A percentile compares a stretch with the other conserved stretches of the same genome.
phyloP scores from a whole-genome alignment of 2,797 vertebrate species.

The Chlorospingus flavigularis region DNA sequence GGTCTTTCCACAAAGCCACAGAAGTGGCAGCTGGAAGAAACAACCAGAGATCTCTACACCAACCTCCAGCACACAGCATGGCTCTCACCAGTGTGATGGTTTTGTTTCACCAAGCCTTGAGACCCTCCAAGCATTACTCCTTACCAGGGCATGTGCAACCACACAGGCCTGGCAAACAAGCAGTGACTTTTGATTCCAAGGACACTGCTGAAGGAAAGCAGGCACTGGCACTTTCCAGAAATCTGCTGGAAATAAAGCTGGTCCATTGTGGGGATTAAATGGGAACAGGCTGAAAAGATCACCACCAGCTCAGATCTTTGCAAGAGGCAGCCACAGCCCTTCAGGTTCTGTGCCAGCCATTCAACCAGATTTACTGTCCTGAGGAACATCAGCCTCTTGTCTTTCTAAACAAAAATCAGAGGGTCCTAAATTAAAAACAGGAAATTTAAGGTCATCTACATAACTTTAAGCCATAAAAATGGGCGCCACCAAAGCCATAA shows the following conservation, averaged over 20 bases:
- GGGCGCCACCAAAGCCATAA: not conserved
- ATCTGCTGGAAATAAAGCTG: not conserved
- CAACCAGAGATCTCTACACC: not conserved
- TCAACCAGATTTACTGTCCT: not conserved
- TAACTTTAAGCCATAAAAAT: not conserved
- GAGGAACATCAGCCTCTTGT: not conserved
- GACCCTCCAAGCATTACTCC: not conserved
- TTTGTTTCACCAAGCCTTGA: not conserved
- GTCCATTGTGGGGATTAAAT: not conserved
- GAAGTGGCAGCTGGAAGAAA: not conserved
- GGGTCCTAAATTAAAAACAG: not conserved
- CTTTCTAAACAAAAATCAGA: not conserved
- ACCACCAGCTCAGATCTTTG: not conserved
- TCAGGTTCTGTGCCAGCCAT: not conserved
- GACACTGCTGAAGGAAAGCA: not conserved
- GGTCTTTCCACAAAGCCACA: not conserved
- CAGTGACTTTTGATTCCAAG: not conserved
- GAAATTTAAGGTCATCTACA: not conserved
- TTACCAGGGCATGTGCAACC: not conserved
- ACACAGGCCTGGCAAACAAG: not conserved
- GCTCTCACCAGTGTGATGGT: not conserved
- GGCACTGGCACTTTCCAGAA: not conserved
- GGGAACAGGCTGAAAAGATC: not conserved
- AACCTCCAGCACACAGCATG: not conserved
- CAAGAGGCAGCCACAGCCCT: not conserved